phyloP scores from a whole-genome alignment of 2,888 invertebrate species.

The Sinelater perroti region DNA sequence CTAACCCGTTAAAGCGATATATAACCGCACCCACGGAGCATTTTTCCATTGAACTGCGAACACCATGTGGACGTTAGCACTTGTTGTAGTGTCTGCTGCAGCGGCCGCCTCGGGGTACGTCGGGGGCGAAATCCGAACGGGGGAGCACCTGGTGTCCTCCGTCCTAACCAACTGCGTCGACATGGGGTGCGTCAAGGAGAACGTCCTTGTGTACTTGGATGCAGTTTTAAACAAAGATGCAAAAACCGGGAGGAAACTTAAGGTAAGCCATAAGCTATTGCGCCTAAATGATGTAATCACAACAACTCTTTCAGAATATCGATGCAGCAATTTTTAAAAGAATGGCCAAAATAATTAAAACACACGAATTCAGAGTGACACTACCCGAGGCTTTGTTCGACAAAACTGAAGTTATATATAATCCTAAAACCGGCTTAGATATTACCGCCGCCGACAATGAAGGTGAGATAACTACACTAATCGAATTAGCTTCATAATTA shows the following conservation, averaged over 20 bases:
- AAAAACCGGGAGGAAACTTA: constrained; percentile 62
- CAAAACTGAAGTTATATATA: constrained; percentile 72
- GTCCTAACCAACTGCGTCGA: constrained; percentile 80
- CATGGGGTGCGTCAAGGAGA: constrained; percentile 77
- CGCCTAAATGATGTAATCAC: background rate
- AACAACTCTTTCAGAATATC: constrained; percentile 64
- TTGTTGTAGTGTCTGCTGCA: constrained; percentile 64
- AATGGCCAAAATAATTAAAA: constrained; percentile 73
- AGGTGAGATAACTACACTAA: too few species aligned
- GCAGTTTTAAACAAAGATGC: constrained; percentile 70
- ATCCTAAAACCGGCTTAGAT: constrained; percentile 72
- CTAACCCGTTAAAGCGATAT: constrained; percentile 67
- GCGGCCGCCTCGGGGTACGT: constrained; percentile 64
- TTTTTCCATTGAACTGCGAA: constrained; percentile 49
- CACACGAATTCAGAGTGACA: constrained; percentile 77
- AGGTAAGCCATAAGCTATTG: constrained; percentile 47
- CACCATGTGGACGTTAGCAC: constrained; percentile 57
- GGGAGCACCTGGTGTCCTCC: constrained; percentile 75
- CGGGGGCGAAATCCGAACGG: constrained; percentile 65
- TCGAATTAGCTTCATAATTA: background rate
- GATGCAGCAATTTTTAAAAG: constrained; percentile 81
- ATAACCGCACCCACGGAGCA: constrained; percentile 70
- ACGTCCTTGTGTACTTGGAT: constrained; percentile 80
- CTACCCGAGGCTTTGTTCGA: constrained; percentile 78
- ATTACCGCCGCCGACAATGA: constrained; percentile 64